Evolutionary conservation across 2,888 invertebrate genomes (phyloP), one percentile per base, ranked within the genome.

Genomic region (Drosophila algonquin): DNA sequence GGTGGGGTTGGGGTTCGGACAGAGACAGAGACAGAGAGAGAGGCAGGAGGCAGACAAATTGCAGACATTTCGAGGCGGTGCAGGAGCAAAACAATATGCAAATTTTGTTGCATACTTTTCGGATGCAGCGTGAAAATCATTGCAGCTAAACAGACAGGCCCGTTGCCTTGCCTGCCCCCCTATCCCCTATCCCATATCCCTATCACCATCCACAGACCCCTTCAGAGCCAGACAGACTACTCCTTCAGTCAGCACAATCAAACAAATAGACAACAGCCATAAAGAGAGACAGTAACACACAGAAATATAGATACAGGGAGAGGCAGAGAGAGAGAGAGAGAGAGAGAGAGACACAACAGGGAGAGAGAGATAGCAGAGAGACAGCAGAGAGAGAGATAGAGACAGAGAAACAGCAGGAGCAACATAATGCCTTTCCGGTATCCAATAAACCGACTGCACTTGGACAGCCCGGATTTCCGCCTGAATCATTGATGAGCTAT

Each of bases 401-500:
- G 21, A 30, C 9, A 32, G 35, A 40, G 21, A 30, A 45, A 30
- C 45, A 47, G 44, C 16, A 14, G 57, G 57, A 56, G 80, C 73
- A 73, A 75, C 82, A 89, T 86, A 90, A 90, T 89, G 82, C 89
- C 86, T 83, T 91, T 91, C 90, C 90, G 91, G 87, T 89, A 83
- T 83, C 81, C 88, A 89, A 85, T 89, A 88, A 88, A 91, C 84
- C 90, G 92, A 91, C 92, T 90, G 89, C 90, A 88, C 91, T 91
- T 87, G 86, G 90, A 90, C 91, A 91, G 90, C 82, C 90, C 90
- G 91, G 92, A 91, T 89, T 87, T 91, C 91, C 91, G 92, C 85
- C 86, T 91, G 91, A 91, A 91, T 91, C 91, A 91, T 91, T 91
- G 92, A 91, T 91, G 91, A 92, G 91, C 91, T 91, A 91, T 91